Evolutionary conservation across 2,888 invertebrate species (phyloP).

Genomic region (Meganola albula): DNA sequence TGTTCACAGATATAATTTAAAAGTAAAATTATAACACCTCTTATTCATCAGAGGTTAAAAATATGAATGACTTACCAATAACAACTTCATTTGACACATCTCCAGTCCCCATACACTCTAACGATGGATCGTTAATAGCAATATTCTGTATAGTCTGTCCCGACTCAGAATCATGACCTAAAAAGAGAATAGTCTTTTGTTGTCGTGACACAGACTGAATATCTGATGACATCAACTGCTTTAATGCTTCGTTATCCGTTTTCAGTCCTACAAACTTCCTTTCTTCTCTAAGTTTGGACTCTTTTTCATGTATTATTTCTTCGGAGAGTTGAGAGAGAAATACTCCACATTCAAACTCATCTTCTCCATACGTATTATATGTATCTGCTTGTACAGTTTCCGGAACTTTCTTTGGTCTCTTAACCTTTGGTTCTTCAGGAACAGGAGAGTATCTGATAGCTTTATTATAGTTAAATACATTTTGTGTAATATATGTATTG

Average conservation of each 20-base stretch:
- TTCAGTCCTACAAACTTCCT: constrained; percentile 38
- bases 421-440: constrained; percentile 40
- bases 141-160: constrained; percentile 68
- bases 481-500: constrained; percentile 58
- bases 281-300: constrained; percentile 38
- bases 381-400: constrained; percentile 27
- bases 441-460: constrained; percentile 34
- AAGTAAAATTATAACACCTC: background rate
- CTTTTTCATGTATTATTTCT: constrained; percentile 52
- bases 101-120: constrained; percentile 39
- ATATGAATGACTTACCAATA: constrained; percentile 39
- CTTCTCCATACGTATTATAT: constrained; percentile 44
- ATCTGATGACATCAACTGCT: constrained; percentile 61
- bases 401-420: constrained; percentile 33
- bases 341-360: constrained; percentile 56
- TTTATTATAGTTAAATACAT: constrained; percentile 53
- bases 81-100: constrained; percentile 37
- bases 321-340: constrained; percentile 52
- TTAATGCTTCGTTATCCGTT: constrained; percentile 52
- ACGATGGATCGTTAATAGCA: constrained; percentile 47
- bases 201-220: constrained; percentile 54
- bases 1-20: background rate
- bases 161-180: constrained; percentile 50
- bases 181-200: constrained; percentile 57
- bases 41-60: background rate